Evolutionary conservation across 37 sponge, comb jelly and placozoan genomes (phyloP).

Genomic region (Petrosia ficiformis): DNA sequence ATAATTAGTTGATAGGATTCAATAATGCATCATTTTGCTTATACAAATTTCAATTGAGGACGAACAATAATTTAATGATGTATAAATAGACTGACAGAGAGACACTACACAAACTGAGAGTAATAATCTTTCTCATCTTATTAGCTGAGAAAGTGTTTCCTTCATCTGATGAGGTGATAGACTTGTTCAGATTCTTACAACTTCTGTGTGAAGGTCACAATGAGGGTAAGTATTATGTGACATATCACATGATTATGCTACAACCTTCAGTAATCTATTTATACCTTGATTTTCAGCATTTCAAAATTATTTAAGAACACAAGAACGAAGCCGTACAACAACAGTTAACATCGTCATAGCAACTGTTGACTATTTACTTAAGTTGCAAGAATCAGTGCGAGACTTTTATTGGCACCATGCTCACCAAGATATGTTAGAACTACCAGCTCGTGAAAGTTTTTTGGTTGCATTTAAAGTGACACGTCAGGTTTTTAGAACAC

Average conservation of each 20-base stretch:
- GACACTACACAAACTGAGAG: too few relatives aligned
- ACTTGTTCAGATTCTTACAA: constrained; percentile 89
- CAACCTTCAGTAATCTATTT: background rate
- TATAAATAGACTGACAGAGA: too few relatives aligned
- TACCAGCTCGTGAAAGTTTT: constrained; percentile 65
- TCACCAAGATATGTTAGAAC: constrained; percentile 52
- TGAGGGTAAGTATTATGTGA: too few relatives aligned
- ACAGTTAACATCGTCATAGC: constrained; percentile 74
- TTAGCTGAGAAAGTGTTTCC: constrained; percentile 26
- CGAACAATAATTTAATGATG: too few relatives aligned
- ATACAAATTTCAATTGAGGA: too few relatives aligned
- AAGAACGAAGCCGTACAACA: constrained; percentile 74
- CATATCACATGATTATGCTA: background rate
- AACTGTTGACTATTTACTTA: constrained; percentile 91
- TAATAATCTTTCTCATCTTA: too few relatives aligned
- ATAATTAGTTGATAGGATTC: too few relatives aligned
- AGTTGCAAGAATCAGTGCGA: constrained; percentile 83
- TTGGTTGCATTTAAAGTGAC: constrained; percentile 69
- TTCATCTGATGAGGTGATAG: constrained; percentile 37
- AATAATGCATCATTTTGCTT: too few relatives aligned
- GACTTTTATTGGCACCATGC: constrained; percentile 93
- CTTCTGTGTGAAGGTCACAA: constrained; percentile 95
- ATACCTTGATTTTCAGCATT: constrained; percentile 40
- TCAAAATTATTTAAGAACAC: constrained; percentile 88
- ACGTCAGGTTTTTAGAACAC: constrained; percentile 86